Conservation (phyloP, 92 coral and sea anemone genomes). For the Bergia puertoricense region DNA sequence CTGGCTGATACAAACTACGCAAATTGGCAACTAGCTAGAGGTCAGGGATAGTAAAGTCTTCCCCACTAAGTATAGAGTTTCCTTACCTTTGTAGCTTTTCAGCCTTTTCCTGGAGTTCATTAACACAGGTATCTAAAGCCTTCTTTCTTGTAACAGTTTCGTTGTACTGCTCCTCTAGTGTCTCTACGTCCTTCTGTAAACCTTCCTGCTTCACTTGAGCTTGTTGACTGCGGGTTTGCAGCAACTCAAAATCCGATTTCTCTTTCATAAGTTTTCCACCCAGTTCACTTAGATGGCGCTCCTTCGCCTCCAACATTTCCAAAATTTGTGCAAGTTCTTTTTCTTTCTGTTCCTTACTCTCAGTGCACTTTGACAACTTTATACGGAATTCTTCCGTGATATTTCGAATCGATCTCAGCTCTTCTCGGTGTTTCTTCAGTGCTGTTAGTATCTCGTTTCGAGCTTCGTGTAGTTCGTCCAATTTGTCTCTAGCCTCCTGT, state of each 20-base stretch:
- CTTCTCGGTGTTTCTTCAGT: slow-evolving; percentile 74
- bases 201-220: background rate
- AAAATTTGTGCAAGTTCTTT: slow-evolving; percentile 22
- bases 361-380: slow-evolving; percentile 50
- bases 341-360: slow-evolving; percentile 44
- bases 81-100: slow-evolving; percentile 37
- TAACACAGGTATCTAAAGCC: background rate
- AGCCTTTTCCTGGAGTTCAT: slow-evolving; percentile 30
- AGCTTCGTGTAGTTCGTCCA: slow-evolving; percentile 64
- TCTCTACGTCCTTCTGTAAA: slow-evolving; percentile 7
- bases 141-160: background rate
- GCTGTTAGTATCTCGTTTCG: slow-evolving; percentile 69
- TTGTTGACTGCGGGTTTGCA: slow-evolving; percentile 13
- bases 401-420: slow-evolving; percentile 53
- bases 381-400: slow-evolving; percentile 50
- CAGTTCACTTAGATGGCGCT: slow-evolving; percentile 26
- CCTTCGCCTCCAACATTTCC: background rate
- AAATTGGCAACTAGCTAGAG: too few relatives aligned
- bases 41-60: too few relatives aligned
- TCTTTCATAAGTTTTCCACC: slow-evolving; percentile 18
- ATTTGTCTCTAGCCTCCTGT: slow-evolving; percentile 66
- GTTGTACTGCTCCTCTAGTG: background rate
- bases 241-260: slow-evolving; percentile 24
- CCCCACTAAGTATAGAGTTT: background rate
- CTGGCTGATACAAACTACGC: too few relatives aligned